These are phyloP conservation scores for Tor tambroides DNA, from an alignment of 2,113 vertebrate species.

Conservation along the genomic window DNA sequence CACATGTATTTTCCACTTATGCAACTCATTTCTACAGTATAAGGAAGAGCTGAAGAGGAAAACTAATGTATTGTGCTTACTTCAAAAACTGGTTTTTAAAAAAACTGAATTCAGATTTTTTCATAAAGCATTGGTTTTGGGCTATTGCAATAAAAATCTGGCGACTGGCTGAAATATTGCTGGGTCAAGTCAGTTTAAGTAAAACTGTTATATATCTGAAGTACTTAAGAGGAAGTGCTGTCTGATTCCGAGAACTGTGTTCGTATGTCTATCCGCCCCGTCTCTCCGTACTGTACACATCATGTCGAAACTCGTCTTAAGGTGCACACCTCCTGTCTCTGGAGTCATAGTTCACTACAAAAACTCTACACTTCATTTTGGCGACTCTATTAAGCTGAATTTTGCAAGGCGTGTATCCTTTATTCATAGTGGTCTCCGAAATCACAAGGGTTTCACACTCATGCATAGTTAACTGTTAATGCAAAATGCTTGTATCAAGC, in stretches of 20 bases:
- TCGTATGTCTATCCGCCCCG: neutral
- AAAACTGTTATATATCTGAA: neutral
- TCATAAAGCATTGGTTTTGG: neutral
- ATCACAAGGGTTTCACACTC: constrained; percentile 51
- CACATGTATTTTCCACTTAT: too few species aligned
- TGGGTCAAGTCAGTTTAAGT: neutral
- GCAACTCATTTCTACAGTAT: neutral
- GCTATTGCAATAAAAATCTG: neutral
- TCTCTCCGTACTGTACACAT: constrained; percentile 2
- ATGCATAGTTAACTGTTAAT: constrained; percentile 63
- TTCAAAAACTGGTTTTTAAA: neutral
- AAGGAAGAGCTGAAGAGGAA: neutral
- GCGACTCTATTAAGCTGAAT: constrained; percentile 49
- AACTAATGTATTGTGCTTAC: neutral
- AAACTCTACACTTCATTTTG: constrained; percentile 27
- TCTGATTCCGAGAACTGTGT: constrained; percentile 29
- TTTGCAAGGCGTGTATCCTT: constrained; percentile 51
- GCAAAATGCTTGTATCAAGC: constrained; percentile 59
- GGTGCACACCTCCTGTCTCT: constrained; percentile 18
- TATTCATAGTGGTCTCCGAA: constrained; percentile 55
- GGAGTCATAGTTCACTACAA: constrained; percentile 31
- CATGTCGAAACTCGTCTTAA: neutral
- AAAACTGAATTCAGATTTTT: neutral
- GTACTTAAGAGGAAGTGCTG: constrained; percentile 14
- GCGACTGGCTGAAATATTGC: neutral